phyloP scores from a whole-genome alignment of 2,888 invertebrate genomes.

The Hyppa rectilinea region DNA sequence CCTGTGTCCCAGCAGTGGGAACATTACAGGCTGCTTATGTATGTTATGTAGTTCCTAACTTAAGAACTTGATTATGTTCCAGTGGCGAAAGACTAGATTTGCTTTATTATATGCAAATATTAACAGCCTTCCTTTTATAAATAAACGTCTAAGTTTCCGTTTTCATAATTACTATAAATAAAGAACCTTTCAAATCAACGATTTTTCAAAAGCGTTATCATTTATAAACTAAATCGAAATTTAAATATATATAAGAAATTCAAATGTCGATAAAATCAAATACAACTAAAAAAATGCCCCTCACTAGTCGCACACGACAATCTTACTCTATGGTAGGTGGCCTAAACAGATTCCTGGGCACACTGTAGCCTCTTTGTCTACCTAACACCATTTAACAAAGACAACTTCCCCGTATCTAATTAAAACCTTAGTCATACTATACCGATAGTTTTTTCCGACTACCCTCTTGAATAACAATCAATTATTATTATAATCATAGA shows the following conservation, averaged over 20 bases:
- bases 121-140: background rate
- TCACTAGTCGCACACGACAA: background rate
- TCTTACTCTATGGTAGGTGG: background rate
- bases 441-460: constrained; percentile 49
- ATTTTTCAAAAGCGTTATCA: background rate
- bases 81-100: too few relatives aligned
- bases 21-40: too few relatives aligned
- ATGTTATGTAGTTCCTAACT: too few relatives aligned
- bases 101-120: background rate
- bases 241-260: too few relatives aligned
- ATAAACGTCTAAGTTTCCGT: background rate
- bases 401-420: constrained; percentile 32
- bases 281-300: background rate
- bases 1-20: too few relatives aligned
- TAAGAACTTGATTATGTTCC: too few relatives aligned
- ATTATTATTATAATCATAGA: constrained; percentile 58
- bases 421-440: constrained; percentile 46
- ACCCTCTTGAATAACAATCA: constrained; percentile 61
- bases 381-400: constrained; percentile 5
- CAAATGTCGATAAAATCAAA: background rate
- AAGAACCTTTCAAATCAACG: background rate
- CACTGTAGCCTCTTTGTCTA: constrained; percentile 35
- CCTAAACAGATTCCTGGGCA: background rate
- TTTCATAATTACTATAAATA: background rate
- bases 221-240: background rate